Evolutionary conservation across 2,113 vertebrate genomes (phyloP).

Genomic region (Myanophis thanlyinensis): DNA sequence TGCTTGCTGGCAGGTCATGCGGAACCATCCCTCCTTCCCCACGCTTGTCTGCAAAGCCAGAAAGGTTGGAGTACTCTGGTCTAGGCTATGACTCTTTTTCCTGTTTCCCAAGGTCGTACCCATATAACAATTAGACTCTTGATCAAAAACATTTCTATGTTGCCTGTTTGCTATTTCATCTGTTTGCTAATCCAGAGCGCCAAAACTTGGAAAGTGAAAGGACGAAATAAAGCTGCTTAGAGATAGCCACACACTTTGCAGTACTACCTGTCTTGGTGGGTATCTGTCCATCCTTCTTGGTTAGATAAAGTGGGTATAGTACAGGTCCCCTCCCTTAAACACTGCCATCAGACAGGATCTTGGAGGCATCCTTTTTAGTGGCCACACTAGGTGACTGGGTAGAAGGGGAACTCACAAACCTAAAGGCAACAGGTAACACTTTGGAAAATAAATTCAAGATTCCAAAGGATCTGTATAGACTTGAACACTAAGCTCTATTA

Average conservation of each 20-base stretch:
- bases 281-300: not conserved
- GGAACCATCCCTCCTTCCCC: not conserved
- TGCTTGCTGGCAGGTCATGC: accelerated
- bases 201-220: not conserved
- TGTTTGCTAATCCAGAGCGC: not conserved
- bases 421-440: not conserved
- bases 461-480: not conserved
- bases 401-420: not conserved
- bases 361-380: not conserved
- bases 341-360: not conserved
- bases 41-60: not conserved
- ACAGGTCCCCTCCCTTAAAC: not conserved
- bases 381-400: not conserved
- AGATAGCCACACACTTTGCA: not conserved
- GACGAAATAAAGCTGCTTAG: not conserved
- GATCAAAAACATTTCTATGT: not conserved
- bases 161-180: not conserved
- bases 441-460: not conserved
- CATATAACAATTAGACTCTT: not conserved
- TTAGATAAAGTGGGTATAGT: not conserved
- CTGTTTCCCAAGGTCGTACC: not conserved
- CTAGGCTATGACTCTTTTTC: not conserved
- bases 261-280: not conserved
- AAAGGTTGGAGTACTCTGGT: not conserved
- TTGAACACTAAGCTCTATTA: not conserved